These are phyloP conservation scores for Caenorhabditis brenneri DNA, from an alignment of 1,140 invertebrate genomes.

Conservation along the genomic window DNA sequence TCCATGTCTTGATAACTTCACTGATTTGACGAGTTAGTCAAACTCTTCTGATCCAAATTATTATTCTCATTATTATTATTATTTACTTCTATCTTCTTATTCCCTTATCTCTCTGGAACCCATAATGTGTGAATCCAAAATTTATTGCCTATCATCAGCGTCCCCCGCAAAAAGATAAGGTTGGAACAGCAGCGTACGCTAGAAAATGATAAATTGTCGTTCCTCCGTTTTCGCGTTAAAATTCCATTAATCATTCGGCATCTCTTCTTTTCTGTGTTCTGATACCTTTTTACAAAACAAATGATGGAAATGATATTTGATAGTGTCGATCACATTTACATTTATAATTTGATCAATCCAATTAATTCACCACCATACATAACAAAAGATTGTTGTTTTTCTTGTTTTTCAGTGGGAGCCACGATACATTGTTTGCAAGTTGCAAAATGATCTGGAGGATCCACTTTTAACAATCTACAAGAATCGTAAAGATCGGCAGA, in stretches of 20 bases:
- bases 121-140: too few species aligned
- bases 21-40: too few species aligned
- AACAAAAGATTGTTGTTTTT: background rate
- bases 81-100: too few species aligned
- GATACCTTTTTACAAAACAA: background rate
- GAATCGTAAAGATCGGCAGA: slow-evolving; percentile 40
- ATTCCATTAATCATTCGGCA: background rate
- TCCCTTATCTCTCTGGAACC: too few species aligned
- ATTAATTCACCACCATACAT: background rate
- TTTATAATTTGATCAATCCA: slow-evolving; percentile 5
- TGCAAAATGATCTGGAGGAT: slow-evolving; percentile 23
- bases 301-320: background rate
- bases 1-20: too few species aligned
- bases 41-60: too few species aligned
- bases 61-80: too few species aligned
- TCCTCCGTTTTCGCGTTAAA: background rate
- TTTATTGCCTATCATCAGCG: background rate
- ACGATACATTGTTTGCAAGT: slow-evolving; percentile 40
- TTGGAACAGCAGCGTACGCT: background rate
- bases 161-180: background rate
- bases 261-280: background rate
- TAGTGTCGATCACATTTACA: background rate
- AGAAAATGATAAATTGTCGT: background rate
- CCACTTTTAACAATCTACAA: slow-evolving; percentile 28
- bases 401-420: slow-evolving; percentile 39